Evolutionary conservation across 2,113 vertebrate species (phyloP).

Genomic region (Leiothrix lutea): DNA sequence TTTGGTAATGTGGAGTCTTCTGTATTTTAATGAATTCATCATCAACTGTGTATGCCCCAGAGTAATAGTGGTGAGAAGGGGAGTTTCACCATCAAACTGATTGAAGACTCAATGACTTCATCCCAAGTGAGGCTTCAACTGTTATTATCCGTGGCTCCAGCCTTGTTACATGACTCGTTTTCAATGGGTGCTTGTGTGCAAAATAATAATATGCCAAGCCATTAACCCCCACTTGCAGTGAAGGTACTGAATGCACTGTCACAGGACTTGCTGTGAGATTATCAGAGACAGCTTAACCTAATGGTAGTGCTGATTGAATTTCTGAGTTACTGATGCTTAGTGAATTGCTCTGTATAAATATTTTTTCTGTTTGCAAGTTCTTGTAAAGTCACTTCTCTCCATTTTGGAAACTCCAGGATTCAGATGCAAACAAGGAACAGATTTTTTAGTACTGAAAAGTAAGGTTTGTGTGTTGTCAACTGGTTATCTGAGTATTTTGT

Average conservation of each 20-base stretch:
- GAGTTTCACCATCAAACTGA: not conserved
- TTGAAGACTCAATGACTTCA: not conserved
- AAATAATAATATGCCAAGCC: not conserved
- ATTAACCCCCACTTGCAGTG: not conserved
- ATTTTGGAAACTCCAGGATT: not conserved
- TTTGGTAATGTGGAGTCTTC: not conserved
- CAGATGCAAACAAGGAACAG: not conserved
- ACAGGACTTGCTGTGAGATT: not conserved
- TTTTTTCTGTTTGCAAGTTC: not conserved
- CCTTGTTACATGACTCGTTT: not conserved
- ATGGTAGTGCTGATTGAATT: not conserved
- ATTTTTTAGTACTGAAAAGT: not conserved
- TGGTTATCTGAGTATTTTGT: not conserved
- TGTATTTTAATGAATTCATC: slow-evolving; percentile 18
- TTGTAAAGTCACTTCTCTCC: not conserved
- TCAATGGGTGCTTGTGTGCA: not conserved
- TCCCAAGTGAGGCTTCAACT: not conserved
- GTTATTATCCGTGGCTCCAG: not conserved
- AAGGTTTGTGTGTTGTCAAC: not conserved
- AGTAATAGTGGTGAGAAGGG: not conserved
- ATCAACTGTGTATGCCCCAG: not conserved
- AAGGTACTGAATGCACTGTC: not conserved
- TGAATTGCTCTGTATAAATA: not conserved
- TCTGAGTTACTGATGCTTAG: not conserved
- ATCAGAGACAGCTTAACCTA: not conserved